Conservation (phyloP, 1,140 invertebrate genomes). For the Stenopsyche tienmushanensis region DNA sequence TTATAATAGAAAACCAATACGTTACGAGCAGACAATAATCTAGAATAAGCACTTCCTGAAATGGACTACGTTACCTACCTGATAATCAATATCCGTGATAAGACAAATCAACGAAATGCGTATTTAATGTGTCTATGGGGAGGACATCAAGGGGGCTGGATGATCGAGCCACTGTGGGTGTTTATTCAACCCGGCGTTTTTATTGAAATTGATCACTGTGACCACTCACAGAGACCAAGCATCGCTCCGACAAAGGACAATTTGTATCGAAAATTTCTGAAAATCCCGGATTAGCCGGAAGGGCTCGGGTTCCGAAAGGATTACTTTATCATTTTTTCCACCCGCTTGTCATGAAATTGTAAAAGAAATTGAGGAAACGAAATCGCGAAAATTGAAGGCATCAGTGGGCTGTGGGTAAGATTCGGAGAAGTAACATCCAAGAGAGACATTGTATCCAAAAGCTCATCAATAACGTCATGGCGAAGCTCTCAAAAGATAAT, state of each 20-base stretch:
- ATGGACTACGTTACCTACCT: too few species aligned
- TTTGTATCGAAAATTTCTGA: constrained; percentile 26
- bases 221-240: not conserved
- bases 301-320: not conserved
- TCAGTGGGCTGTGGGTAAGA: too few species aligned
- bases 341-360: not conserved
- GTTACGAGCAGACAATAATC: too few species aligned
- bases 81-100: not conserved
- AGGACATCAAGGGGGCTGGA: not conserved
- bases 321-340: not conserved
- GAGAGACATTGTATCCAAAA: too few species aligned
- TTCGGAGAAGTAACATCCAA: too few species aligned
- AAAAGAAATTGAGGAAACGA: not conserved
- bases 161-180: not conserved
- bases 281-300: constrained; percentile 16
- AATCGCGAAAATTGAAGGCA: not conserved
- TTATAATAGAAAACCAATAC: too few species aligned
- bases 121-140: constrained; percentile 35
- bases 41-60: too few species aligned
- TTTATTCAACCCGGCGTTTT: constrained; percentile 26
- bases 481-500: too few species aligned
- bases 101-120: constrained; percentile 29
- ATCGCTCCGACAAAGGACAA: not conserved
- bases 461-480: too few species aligned
- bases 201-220: constrained; percentile 36